These are phyloP conservation scores for Lycodopsis pacificus DNA, from an alignment of 2,797 vertebrate genomes.

Conservation along the genomic window DNA sequence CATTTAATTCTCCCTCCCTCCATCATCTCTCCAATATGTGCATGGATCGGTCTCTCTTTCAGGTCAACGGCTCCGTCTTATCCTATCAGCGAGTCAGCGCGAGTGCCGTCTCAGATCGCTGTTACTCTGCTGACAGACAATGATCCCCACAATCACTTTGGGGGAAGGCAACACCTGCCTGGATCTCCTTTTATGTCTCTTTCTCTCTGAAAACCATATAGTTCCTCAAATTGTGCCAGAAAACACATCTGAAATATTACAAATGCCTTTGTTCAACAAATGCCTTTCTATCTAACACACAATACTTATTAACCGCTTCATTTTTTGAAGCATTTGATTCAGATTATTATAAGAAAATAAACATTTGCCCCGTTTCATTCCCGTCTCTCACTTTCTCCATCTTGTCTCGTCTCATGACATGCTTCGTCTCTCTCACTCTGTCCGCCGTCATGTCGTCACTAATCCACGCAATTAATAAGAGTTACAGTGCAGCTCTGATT, in stretches of 20 bases:
- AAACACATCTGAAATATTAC: slow-evolving; percentile 24
- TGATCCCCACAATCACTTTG: slow-evolving; percentile 17
- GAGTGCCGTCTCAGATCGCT: slow-evolving; percentile 21
- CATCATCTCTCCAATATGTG: slow-evolving; percentile 31
- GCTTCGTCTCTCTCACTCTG: slow-evolving; percentile 21
- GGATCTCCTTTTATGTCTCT: slow-evolving; percentile 16
- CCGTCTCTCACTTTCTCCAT: not conserved
- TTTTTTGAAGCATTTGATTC: slow-evolving; percentile 22
- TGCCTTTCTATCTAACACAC: not conserved
- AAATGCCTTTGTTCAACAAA: not conserved
- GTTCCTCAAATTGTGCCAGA: slow-evolving; percentile 12
- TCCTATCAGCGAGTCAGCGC: slow-evolving; percentile 43
- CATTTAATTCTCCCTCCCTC: slow-evolving; percentile 23
- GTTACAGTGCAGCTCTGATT: slow-evolving; percentile 34
- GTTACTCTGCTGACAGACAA: slow-evolving; percentile 34
- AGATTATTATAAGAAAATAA: slow-evolving; percentile 4
- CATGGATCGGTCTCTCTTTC: slow-evolving; percentile 16
- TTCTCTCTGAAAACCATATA: not conserved
- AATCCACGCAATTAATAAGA: slow-evolving; percentile 29
- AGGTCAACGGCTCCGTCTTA: slow-evolving; percentile 42
- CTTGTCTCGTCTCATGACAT: not conserved
- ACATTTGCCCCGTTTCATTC: not conserved
- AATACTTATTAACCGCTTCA: not conserved
- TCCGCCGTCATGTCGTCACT: slow-evolving; percentile 19
- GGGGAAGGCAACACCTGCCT: slow-evolving; percentile 1